Evolutionary conservation across 2,888 invertebrate species (phyloP).

Genomic region (Drosophila borealis): DNA sequence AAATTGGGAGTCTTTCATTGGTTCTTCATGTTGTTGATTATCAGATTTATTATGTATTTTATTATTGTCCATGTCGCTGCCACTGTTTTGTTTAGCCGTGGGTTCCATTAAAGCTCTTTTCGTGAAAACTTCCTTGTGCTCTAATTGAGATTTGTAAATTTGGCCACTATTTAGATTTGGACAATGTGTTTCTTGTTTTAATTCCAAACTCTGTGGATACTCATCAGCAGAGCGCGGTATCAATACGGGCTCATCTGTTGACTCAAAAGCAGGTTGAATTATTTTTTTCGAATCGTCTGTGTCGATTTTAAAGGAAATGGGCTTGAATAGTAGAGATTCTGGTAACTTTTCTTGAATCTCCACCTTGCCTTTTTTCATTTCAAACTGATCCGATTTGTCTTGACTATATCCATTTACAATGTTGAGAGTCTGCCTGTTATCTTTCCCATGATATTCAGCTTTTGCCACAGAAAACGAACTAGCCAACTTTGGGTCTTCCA

Average conservation of each 20-base stretch:
- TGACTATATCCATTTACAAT: not conserved
- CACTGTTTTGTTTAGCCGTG: not conserved
- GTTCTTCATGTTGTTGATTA: not conserved
- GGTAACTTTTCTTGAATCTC: not conserved
- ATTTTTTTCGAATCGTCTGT: not conserved
- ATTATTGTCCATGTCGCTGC: not conserved
- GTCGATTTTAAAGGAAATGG: not conserved
- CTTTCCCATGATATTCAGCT: not conserved
- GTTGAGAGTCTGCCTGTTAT: not conserved
- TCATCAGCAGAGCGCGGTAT: too few relatives aligned
- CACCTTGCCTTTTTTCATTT: not conserved
- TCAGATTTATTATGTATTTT: not conserved
- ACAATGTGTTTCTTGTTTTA: not conserved
- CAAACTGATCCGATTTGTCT: not conserved
- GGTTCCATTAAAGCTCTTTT: not conserved
- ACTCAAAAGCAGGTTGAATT: too few relatives aligned
- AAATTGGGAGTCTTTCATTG: too few relatives aligned
- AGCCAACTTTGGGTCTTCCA: slow-evolving; percentile 13
- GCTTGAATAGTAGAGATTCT: not conserved
- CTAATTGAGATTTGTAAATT: too few relatives aligned
- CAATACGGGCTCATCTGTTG: not conserved
- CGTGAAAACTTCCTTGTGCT: not conserved
- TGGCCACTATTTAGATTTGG: not conserved
- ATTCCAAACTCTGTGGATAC: too few relatives aligned
- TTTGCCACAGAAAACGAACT: not conserved